phyloP scores from a whole-genome alignment of 2,888 invertebrate species.

The Acleris cristana region DNA sequence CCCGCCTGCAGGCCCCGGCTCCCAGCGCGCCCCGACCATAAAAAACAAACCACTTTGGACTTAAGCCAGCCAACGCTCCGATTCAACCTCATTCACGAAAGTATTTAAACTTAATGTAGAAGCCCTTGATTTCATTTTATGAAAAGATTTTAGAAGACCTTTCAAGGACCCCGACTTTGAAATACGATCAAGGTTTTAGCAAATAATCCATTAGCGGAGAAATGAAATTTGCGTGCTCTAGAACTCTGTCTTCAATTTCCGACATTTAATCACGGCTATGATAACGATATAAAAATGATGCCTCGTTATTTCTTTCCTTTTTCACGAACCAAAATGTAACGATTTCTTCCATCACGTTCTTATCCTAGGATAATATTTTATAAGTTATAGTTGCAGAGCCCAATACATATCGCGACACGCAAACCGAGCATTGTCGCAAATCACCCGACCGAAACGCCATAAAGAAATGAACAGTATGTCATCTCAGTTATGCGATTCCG shows the following conservation, averaged over 20 bases:
- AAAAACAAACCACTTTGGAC: slow-evolving; percentile 80
- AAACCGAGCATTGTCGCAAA: slow-evolving; percentile 39
- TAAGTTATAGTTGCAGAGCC: neutral
- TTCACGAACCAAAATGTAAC: slow-evolving; percentile 4
- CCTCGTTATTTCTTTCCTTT: slow-evolving; percentile 8
- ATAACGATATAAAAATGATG: slow-evolving; percentile 9
- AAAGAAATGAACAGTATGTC: slow-evolving; percentile 60
- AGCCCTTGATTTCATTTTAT: slow-evolving; percentile 67
- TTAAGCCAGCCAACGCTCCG: slow-evolving; percentile 67
- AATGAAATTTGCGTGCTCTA: slow-evolving; percentile 29
- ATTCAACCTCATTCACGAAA: slow-evolving; percentile 73
- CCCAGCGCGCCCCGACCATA: slow-evolving; percentile 63
- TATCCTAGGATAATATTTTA: neutral
- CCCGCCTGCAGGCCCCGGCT: slow-evolving; percentile 50
- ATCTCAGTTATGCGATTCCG: slow-evolving; percentile 61
- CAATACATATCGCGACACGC: slow-evolving; percentile 5
- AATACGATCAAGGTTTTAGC: slow-evolving; percentile 22
- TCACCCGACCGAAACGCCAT: slow-evolving; percentile 47
- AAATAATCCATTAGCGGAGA: slow-evolving; percentile 25
- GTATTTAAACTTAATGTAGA: slow-evolving; percentile 68
- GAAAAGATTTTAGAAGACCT: slow-evolving; percentile 15
- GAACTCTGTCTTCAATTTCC: slow-evolving; percentile 2
- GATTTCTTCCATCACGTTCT: neutral
- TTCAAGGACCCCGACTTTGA: slow-evolving; percentile 10
- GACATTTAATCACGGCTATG: neutral